These are phyloP conservation scores for Maniola jurtina DNA, from an alignment of 1,140 invertebrate genomes.

Conservation along the genomic window DNA sequence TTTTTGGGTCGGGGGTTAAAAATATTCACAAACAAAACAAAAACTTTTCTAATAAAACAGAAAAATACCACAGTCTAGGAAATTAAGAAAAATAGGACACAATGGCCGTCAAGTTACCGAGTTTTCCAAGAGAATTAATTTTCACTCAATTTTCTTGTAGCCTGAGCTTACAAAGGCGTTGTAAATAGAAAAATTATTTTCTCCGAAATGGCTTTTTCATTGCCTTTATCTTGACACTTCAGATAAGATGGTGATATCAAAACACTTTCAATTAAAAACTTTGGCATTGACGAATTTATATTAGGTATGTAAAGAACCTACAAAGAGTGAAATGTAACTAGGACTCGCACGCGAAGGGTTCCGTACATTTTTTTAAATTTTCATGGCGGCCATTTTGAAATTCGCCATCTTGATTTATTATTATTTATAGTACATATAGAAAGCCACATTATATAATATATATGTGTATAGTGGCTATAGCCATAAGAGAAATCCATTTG, in stretches of 20 bases:
- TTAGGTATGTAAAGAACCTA: neutral
- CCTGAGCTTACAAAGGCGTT: conserved; percentile 27
- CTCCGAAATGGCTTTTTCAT: conserved; percentile 21
- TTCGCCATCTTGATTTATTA: too few species aligned
- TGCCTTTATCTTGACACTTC: conserved; percentile 22
- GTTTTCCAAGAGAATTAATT: conserved; percentile 32
- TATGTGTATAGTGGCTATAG: too few species aligned
- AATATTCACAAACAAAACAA: neutral
- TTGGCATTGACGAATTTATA: neutral
- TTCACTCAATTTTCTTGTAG: conserved; percentile 35
- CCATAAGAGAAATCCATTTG: too few species aligned
- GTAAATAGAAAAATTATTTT: conserved; percentile 32
- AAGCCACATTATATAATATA: too few species aligned
- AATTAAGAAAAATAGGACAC: conserved; percentile 16
- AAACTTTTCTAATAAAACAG: neutral
- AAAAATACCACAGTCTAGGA: neutral
- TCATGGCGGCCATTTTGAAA: too few species aligned
- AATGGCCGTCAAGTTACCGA: conserved; percentile 23
- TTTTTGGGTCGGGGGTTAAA: too few species aligned
- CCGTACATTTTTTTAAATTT: too few species aligned
- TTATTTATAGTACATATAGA: too few species aligned
- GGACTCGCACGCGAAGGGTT: too few species aligned
- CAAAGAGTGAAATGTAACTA: too few species aligned
- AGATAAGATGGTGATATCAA: conserved; percentile 8
- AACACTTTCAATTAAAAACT: conserved; percentile 14